Conservation (phyloP, 1,140 invertebrate species). For the Watersipora subatra region DNA sequence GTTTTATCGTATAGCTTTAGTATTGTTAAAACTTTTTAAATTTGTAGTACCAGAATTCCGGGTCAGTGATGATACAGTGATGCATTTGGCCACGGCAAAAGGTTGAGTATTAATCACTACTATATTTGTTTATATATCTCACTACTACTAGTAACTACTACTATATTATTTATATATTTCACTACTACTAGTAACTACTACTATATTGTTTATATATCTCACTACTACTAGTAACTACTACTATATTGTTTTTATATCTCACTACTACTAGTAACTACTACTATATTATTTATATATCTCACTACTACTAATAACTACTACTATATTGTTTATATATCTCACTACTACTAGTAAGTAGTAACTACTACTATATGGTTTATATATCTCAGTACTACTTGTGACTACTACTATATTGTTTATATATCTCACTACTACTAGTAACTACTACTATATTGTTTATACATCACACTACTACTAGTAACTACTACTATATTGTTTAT, state of each 20-base stretch:
- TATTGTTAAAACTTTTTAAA: not conserved
- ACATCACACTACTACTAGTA: not conserved
- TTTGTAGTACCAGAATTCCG: conserved; percentile 14
- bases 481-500: not conserved
- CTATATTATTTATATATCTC: not conserved
- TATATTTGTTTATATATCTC: not conserved
- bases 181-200: not conserved
- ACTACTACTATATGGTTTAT: not conserved
- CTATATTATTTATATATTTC: not conserved
- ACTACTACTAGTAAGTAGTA: not conserved
- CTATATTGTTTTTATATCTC: not conserved
- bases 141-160: not conserved
- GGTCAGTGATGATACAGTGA: conserved; percentile 21
- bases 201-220: not conserved
- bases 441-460: not conserved
- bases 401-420: not conserved
- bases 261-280: not conserved
- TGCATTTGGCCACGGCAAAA: conserved; percentile 19
- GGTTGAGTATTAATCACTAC: conserved; percentile 4
- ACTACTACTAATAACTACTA: not conserved
- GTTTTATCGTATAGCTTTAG: not conserved
- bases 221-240: not conserved
- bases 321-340: not conserved
- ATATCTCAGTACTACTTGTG: not conserved
- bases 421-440: not conserved